Evolutionary conservation across 2,888 invertebrate genomes (phyloP).

Genomic region (Andricus curvator): DNA sequence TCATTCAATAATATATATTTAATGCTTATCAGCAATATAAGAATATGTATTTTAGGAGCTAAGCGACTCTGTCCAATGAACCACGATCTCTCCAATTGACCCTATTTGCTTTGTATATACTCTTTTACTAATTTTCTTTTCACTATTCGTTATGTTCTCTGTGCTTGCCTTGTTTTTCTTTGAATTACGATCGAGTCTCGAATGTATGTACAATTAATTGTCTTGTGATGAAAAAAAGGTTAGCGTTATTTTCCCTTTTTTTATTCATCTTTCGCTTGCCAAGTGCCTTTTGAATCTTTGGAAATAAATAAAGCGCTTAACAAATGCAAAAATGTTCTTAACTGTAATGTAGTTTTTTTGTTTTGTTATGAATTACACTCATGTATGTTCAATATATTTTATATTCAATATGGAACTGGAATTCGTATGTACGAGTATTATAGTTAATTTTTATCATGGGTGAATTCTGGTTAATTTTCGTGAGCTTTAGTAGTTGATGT

Average conservation of each 20-base stretch:
- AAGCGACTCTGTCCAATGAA: not conserved
- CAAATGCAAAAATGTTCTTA: not conserved
- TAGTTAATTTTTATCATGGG: not conserved
- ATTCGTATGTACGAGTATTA: not conserved
- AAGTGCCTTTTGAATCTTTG: not conserved
- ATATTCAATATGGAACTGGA: not conserved
- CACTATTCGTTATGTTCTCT: not conserved
- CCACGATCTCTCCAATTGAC: slow-evolving; percentile 31
- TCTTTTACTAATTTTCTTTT: not conserved
- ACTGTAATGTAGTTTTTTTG: not conserved
- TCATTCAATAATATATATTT: not conserved
- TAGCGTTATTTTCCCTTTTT: not conserved
- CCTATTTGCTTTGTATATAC: slow-evolving; percentile 22
- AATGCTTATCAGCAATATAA: not conserved
- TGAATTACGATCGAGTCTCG: not conserved
- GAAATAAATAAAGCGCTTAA: not conserved
- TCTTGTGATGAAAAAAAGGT: not conserved
- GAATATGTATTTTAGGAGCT: not conserved
- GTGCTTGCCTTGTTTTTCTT: not conserved
- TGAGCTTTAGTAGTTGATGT: not conserved
- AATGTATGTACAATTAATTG: not conserved
- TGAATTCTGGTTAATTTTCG: not conserved
- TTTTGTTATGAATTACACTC: not conserved
- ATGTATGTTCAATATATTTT: not conserved
- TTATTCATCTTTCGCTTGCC: not conserved